Conservation (phyloP, 2,888 invertebrate species). For the Coelinius sp. region DNA sequence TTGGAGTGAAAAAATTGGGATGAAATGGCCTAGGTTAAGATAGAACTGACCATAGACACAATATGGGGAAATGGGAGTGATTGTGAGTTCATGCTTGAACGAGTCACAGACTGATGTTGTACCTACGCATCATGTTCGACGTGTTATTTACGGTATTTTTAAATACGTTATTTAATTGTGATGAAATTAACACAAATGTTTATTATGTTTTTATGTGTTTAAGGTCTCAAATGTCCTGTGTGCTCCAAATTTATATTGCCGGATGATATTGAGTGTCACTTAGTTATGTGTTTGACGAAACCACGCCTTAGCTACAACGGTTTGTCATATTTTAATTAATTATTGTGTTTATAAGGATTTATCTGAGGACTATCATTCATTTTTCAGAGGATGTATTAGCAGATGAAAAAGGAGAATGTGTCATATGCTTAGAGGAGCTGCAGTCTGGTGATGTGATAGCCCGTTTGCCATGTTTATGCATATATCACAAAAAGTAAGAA, state of each 20-base stretch:
- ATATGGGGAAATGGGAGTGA: slow-evolving; percentile 65
- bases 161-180: neutral
- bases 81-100: slow-evolving; percentile 68
- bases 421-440: slow-evolving; percentile 98
- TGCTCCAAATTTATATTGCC: slow-evolving; percentile 98
- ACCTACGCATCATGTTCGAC: slow-evolving; percentile 64
- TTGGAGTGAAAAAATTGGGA: too few relatives aligned
- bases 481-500: slow-evolving; percentile 95
- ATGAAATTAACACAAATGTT: neutral
- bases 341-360: neutral
- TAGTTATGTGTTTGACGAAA: slow-evolving; percentile 99
- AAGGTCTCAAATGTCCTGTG: slow-evolving; percentile 99
- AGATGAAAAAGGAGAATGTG: slow-evolving; percentile 98
- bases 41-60: neutral
- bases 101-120: slow-evolving; percentile 67
- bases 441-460: slow-evolving; percentile 97
- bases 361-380: neutral
- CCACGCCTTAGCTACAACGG: slow-evolving; percentile 99
- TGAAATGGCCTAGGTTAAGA: slow-evolving; percentile 56
- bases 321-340: slow-evolving; percentile 73
- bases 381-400: slow-evolving; percentile 93
- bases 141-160: slow-evolving; percentile 66
- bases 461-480: slow-evolving; percentile 98
- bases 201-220: slow-evolving; percentile 65
- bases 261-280: slow-evolving; percentile 99